Base-by-base conservation (phyloP, 2,888 invertebrate species). In the Drosophila affinis region DNA sequence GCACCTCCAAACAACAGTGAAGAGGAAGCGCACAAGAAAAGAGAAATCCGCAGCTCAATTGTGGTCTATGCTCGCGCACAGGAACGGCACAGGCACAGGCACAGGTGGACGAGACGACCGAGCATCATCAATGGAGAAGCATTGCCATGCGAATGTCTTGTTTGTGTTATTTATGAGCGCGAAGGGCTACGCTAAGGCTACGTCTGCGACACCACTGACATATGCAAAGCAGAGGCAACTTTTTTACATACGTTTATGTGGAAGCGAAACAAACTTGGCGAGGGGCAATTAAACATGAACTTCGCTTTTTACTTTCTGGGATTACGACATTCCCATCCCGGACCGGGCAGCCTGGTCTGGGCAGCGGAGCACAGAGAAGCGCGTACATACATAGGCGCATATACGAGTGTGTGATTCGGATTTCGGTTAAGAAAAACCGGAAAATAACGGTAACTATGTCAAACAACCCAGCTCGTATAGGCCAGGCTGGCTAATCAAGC, bases 201-300 rank as follows among this genome's bases (percentile, higher is more conserved):
- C 51, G 49, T 4, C 24, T 24, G 24, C 51, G 49, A 49, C 49
- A 44, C 45, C 47, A 52, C 39, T 39, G 32, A 55, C 57, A 62
- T 62, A 81, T 71, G 78, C 65, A 78, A 76, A 70, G 21, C 18
- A 18, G 63, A 65, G 47, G 62, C 34, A 48, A 12, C 47, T 72
- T 65, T 59, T 88, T 87, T 86, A 85, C 81, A 85, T 89, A 78
- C 83, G 87, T 88, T 79, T 81, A 72, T 76, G 78, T 62, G 12
- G 48, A 49, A 48, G 63, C 55, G 71, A 73, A 73, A 72, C 75
- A 61, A 79, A 76, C 72, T 68, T 75, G 62, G 68, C 56, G 78
- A 73, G 78, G 73, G 76, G 83, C 89, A 88, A 89, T 89, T 83
- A 89, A 89, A 90, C 87, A 90, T 87, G 89, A 89, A 88, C 81